Base-by-base conservation (phyloP, 2,113 vertebrate genomes). In the Chlorodrepanis virens region DNA sequence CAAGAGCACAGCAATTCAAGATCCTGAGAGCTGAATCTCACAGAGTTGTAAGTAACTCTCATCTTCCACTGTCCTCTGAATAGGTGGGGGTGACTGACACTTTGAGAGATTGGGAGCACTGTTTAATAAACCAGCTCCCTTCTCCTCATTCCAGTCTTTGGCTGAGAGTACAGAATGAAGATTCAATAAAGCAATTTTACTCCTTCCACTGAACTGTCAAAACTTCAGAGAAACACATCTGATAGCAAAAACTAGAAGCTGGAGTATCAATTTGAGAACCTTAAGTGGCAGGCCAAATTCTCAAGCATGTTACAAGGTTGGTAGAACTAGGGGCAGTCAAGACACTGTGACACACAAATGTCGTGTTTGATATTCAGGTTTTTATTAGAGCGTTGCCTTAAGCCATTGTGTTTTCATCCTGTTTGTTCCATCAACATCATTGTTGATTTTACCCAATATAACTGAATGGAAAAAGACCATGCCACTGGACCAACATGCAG, bases 31-130 rank as follows among this genome's bases (percentile, higher is more conserved):
- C 28, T 81, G 74, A 68, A 95, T 85, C 87, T 91, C 60, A 47
- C 37, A 65, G 74, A 84, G 74, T 29, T 87, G 35, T 67, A 83
- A 90, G 59, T 49, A 53, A 77, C 35, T 78, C 65, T 91, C 23
- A 88, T 90, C 56, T 93, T 87, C 81, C 77, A 60, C 71, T 79
- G 29, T 56, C 40, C 57, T 83, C 94, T 83, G 92, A 93, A 96
- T 39, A 90, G 61, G 70, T 76, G 61, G 78, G 70, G 82, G 44
- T 71, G 49, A 94, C 92, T 80, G 79, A 64, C 49, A 63, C 90
- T 86, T 82, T 22, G 72, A 91, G 72, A 94, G 80, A 87, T 20
- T 56, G 47, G 44, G 64, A 86, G 14, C 49, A 8, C 60, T 69
- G 23, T 45, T 75, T 69, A 81, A 89, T 50, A 80, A 83, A 74